phyloP scores from a whole-genome alignment of 2,888 invertebrate species.

The Tuberolachnus salignus region DNA sequence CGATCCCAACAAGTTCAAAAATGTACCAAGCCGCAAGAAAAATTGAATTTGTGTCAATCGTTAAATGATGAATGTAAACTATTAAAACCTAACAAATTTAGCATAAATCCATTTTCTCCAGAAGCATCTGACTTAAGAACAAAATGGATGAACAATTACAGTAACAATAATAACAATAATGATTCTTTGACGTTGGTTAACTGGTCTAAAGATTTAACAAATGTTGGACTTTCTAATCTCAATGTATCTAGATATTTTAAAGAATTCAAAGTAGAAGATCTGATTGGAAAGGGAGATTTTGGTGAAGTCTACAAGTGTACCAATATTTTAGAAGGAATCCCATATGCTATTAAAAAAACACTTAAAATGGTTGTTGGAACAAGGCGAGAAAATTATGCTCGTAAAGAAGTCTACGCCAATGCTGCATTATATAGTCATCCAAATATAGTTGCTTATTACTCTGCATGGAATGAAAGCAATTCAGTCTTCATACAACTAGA shows the following conservation, averaged over 20 bases:
- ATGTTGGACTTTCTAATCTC: conserved; percentile 48
- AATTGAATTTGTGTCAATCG: background rate
- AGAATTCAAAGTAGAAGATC: conserved; percentile 82
- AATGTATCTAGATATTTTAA: conserved; percentile 61
- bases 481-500: conserved; percentile 96
- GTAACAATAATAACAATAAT: conserved; percentile 39
- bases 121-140: conserved; percentile 31
- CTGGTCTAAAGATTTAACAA: conserved; percentile 45
- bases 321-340: conserved; percentile 88
- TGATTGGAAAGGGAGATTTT: conserved; percentile 86
- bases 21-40: conserved; percentile 8
- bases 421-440: conserved; percentile 90
- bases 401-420: conserved; percentile 93
- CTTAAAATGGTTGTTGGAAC: conserved; percentile 87
- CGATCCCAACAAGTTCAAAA: background rate
- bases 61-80: background rate
- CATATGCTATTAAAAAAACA: conserved; percentile 88
- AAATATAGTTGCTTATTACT: conserved; percentile 91
- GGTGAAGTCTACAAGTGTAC: conserved; percentile 88
- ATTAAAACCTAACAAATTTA: conserved; percentile 36
- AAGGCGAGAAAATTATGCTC: conserved; percentile 66
- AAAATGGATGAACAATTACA: conserved; percentile 43
- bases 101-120: conserved; percentile 49
- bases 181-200: conserved; percentile 16
- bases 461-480: conserved; percentile 93